Percentiles rank a stretch among this genome's conserved stretches.
Conservation (phyloP, 2,113 vertebrate genomes). For the Phyllopteryx taeniolatus region DNA sequence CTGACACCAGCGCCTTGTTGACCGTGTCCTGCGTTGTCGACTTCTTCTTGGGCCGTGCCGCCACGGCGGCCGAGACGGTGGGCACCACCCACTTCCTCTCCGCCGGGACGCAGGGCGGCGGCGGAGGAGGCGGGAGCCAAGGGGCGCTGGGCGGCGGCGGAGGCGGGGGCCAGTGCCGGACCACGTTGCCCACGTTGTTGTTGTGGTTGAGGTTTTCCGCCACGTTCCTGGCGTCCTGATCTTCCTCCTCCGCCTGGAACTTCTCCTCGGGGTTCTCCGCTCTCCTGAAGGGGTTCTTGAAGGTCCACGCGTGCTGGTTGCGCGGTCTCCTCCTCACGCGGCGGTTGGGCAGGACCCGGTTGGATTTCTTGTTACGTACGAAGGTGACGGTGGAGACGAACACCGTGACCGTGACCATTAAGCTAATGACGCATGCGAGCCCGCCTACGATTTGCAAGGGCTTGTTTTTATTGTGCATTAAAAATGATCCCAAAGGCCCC, state of each 20-base stretch:
- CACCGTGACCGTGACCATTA: slow-evolving; percentile 85
- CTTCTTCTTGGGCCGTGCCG: slow-evolving; percentile 60
- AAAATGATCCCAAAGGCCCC: slow-evolving; percentile 88
- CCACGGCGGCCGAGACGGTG: slow-evolving; percentile 79
- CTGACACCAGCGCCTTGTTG: slow-evolving; percentile 85
- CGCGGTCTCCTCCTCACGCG: slow-evolving; percentile 78
- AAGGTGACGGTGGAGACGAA: slow-evolving; percentile 92
- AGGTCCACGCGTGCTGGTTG: slow-evolving; percentile 53
- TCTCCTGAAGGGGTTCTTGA: slow-evolving; percentile 80
- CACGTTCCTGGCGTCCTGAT: slow-evolving; percentile 41
- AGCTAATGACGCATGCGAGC: slow-evolving; percentile 82
- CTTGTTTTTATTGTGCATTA: slow-evolving; percentile 92
- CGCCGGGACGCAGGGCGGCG: slow-evolving; percentile 6
- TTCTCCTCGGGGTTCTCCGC: slow-evolving; percentile 62
- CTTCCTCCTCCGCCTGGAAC: slow-evolving; percentile 67
- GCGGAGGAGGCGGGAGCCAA: slow-evolving; percentile 69
- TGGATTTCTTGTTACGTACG: slow-evolving; percentile 93
- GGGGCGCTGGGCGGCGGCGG: slow-evolving; percentile 63
- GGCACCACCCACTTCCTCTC: slow-evolving; percentile 73
- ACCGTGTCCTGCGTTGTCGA: slow-evolving; percentile 52
- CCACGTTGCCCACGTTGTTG: slow-evolving; percentile 69
- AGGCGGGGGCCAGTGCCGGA: slow-evolving; percentile 51
- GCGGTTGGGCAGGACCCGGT: slow-evolving; percentile 83
- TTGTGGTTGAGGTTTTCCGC: slow-evolving; percentile 79
- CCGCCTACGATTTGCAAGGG: slow-evolving; percentile 89